Conservation (phyloP, 2,888 invertebrate genomes). For the Sarcophaga carnaria region DNA sequence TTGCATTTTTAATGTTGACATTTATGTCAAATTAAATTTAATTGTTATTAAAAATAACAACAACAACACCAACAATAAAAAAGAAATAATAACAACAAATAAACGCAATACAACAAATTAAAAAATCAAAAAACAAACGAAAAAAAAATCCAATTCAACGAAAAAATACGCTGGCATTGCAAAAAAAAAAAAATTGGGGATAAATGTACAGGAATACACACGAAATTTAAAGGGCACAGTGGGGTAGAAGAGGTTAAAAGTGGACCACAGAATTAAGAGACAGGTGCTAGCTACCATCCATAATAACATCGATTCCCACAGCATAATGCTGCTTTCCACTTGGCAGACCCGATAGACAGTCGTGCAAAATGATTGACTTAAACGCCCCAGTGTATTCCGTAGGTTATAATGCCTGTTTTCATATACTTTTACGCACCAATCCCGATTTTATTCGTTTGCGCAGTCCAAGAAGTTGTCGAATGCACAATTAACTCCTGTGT, state of each 20-base stretch:
- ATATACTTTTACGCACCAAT: too few relatives aligned
- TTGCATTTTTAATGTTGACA: constrained; percentile 78
- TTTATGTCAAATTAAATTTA: constrained; percentile 80
- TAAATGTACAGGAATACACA: constrained; percentile 48
- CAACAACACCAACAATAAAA: constrained; percentile 11
- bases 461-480: too few relatives aligned
- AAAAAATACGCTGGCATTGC: constrained; percentile 45
- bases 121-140: constrained; percentile 49
- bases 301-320: too few relatives aligned
- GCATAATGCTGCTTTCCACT: too few relatives aligned
- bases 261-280: too few relatives aligned
- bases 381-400: too few relatives aligned
- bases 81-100: constrained; percentile 29
- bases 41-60: constrained; percentile 73
- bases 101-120: constrained; percentile 66
- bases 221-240: background rate
- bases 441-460: too few relatives aligned
- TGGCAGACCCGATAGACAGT: too few relatives aligned
- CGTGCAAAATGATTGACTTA: too few relatives aligned
- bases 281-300: too few relatives aligned
- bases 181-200: constrained; percentile 38
- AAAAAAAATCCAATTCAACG: background rate
- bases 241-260: background rate
- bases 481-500: too few relatives aligned
- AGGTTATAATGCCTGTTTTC: too few relatives aligned